These are phyloP conservation scores for Polyommatus iphigenia DNA, from an alignment of 2,888 invertebrate genomes.

Conservation along the genomic window DNA sequence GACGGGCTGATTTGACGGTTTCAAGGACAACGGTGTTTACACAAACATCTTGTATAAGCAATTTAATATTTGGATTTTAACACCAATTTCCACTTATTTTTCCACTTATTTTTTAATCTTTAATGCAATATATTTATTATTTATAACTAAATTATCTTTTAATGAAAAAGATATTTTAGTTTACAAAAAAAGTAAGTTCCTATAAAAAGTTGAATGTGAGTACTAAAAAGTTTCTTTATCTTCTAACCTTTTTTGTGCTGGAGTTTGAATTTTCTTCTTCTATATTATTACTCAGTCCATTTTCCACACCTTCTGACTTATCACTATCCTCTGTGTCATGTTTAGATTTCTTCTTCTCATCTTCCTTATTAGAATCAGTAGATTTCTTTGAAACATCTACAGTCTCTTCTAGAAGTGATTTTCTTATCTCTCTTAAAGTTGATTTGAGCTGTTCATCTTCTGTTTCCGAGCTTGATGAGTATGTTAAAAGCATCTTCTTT, in stretches of 20 bases:
- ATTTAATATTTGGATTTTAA: not conserved
- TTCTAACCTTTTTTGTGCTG: constrained; percentile 68
- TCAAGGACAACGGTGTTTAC: too few relatives aligned
- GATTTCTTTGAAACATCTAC: constrained; percentile 43
- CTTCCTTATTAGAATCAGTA: constrained; percentile 35
- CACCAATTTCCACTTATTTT: not conserved
- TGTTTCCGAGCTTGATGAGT: constrained; percentile 66
- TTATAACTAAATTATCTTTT: not conserved
- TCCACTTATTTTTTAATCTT: not conserved
- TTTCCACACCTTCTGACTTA: constrained; percentile 30
- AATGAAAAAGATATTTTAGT: not conserved
- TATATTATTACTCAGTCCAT: constrained; percentile 35
- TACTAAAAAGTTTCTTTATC: constrained; percentile 34
- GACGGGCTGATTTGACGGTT: too few relatives aligned
- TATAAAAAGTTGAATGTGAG: not conserved
- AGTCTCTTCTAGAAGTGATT: constrained; percentile 51
- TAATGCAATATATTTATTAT: not conserved
- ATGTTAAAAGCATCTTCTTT: constrained; percentile 59
- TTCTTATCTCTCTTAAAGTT: constrained; percentile 53
- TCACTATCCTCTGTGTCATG: constrained; percentile 44
- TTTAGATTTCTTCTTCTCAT: constrained; percentile 43
- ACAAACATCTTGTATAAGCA: too few relatives aligned
- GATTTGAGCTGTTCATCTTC: constrained; percentile 58
- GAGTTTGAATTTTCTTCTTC: constrained; percentile 50
- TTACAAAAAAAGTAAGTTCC: not conserved